Base-by-base conservation (phyloP, 2,888 invertebrate genomes). In the Aleiodes leptofemur region DNA sequence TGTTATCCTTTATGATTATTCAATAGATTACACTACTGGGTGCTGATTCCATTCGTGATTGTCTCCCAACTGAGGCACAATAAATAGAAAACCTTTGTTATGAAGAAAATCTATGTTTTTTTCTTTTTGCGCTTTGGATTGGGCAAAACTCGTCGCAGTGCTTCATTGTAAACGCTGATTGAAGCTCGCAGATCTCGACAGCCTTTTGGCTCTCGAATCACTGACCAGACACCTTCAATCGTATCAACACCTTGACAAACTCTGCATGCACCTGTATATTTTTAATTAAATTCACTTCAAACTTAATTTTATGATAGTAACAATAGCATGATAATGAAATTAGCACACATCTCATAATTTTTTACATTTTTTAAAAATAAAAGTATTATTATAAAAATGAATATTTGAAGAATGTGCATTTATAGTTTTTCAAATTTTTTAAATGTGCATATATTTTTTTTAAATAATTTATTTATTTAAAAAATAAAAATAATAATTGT, bases 231-330 rank as follows among this genome's bases (percentile, higher is more conserved):
- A 6, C 86, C 86, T 61, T 84, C 80, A 72, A 86, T 84, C 0
- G 86, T 85, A 69, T 86, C 86, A 66, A 84, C 76, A 38, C 86
- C 86, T 69, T 86, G 83, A 55, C 86, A 86, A 8, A 86, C 82
- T 78, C 80, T 82, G 77, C 86, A 86, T 6, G 86, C 78, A 78
- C 86, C 86, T 86, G 51, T 23, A 23, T 9, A 23, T 7, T 6
- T 34, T 34, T 6, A 34, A 34, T 34, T 34, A 34, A 34, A 34
- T 23, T 23, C 23, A 23, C 23, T 1, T 23, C 23, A 23, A 23
- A 23, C 23, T 23, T 23, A 23, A 23, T 23, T 23, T 23, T 23
- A 23, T 23, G 23, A 23, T 2, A 23, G 23, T 23, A 23, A 23
- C 23, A 23, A 23, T n/a, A 23, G 23, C 23, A 23, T 23, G 23